Evolutionary conservation across 2,797 vertebrate species (phyloP).

Genomic region (Lindbergichthys nudifrons): DNA sequence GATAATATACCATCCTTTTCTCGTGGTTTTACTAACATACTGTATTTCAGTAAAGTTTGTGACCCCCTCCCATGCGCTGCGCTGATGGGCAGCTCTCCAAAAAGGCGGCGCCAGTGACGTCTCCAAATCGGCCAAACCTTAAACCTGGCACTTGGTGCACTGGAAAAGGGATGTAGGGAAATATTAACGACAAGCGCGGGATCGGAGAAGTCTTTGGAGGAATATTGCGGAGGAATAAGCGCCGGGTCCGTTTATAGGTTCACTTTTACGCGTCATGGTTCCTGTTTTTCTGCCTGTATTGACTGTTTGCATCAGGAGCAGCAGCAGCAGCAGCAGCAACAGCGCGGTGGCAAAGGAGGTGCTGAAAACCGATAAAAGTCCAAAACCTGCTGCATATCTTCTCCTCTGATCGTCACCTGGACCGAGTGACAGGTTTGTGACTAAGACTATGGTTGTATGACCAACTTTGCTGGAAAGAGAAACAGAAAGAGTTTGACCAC

Average conservation of each 20-base stretch:
- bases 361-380: constrained; percentile 4
- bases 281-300: neutral
- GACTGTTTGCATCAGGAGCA: neutral
- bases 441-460: neutral
- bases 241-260: neutral
- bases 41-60: neutral
- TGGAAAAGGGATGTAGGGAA: neutral
- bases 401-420: neutral
- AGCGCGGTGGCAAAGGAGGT: neutral
- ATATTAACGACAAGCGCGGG: neutral
- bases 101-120: constrained; percentile 71
- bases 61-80: neutral
- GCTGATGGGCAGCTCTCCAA: constrained; percentile 17
- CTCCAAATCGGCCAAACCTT: constrained; percentile 36
- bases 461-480: neutral
- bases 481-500: neutral
- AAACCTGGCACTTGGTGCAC: constrained; percentile 2
- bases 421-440: constrained; percentile 24
- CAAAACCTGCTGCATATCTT: neutral
- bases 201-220: constrained; percentile 8
- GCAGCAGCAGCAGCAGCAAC: neutral
- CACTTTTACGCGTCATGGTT: constrained; percentile 34
- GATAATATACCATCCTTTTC: rapidly evolving
- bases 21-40: neutral
- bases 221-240: constrained; percentile 29